Base-by-base conservation (phyloP, 1,140 invertebrate species). In the Drosophila repletoides region DNA sequence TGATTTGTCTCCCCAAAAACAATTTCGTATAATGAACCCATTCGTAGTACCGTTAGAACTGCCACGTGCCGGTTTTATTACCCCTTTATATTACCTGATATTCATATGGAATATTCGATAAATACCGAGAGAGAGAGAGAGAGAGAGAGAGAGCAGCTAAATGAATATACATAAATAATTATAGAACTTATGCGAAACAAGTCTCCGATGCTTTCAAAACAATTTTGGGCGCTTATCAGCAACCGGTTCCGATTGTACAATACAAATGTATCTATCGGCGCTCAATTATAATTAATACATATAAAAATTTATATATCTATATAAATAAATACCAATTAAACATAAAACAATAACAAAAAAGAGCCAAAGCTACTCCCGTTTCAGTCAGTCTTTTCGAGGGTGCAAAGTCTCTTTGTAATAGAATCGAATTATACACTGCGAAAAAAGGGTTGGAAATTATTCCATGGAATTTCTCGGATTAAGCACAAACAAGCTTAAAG, bases 241-340 rank as follows among this genome's bases (percentile, higher is more conserved):
- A 53, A 63, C 59, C 49, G 59, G 59, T 63, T 63, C 38, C 59
- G 49, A 14, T 53, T n/a, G n/a, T n/a, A n/a, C n/a, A n/a, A n/a
- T n/a, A n/a, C n/a, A n/a, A n/a, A n/a, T n/a, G n/a, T n/a, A n/a
- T n/a, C n/a, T n/a, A n/a, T n/a, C n/a, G n/a, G n/a, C n/a, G n/a
- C n/a, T n/a, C n/a, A n/a, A 5, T 24, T 28, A 12, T 12, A 12
- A 26, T 2, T 0, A 2, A 10, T 9, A 5, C 12, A 9, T 10
- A 52, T 12, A 26, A 10, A 28, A 15, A 46, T 19, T 29, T 38
- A 41, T 17, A 21, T 43, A 43, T 22, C 17, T 22, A 26, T 26
- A 24, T 12, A 12, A 15, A 38, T 52, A 22, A 15, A 38, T 52
- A 22, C 3, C 5, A 14, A n/a, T 6, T 19, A 6, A 34, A 17